Conservation (phyloP, 2,888 invertebrate species). For the Nomada flava region DNA sequence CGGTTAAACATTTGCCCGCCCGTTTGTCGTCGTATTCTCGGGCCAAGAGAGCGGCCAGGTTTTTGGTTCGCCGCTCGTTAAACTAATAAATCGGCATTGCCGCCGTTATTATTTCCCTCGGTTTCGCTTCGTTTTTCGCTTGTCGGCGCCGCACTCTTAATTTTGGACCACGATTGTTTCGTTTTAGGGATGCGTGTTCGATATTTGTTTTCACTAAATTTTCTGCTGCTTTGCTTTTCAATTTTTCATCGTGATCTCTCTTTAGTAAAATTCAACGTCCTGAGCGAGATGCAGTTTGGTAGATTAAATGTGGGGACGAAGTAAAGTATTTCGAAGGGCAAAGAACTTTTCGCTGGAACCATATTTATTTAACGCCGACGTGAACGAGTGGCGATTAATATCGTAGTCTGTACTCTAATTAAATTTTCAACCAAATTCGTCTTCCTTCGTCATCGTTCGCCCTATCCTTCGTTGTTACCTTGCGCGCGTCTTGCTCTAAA, state of each 20-base stretch:
- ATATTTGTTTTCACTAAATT: not conserved
- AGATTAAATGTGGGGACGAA: constrained; percentile 2
- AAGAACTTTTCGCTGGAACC: constrained; percentile 12
- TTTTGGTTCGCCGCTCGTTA: constrained; percentile 70
- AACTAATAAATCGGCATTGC: constrained; percentile 72
- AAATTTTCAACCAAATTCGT: constrained; percentile 41
- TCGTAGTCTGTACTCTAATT: constrained; percentile 52
- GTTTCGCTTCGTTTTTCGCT: constrained; percentile 30
- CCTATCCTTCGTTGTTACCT: constrained; percentile 14
- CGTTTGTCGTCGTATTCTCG: constrained; percentile 58
- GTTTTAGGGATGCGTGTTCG: not conserved
- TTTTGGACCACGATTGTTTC: not conserved
- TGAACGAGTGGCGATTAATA: constrained; percentile 27
- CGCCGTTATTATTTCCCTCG: constrained; percentile 66
- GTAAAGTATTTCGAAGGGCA: constrained; percentile 4
- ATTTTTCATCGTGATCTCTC: not conserved
- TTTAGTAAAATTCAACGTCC: not conserved
- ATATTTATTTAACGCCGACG: constrained; percentile 46
- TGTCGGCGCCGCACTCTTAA: not conserved
- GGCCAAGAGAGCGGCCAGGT: constrained; percentile 60
- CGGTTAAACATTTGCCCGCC: constrained; percentile 74
- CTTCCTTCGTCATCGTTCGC: constrained; percentile 9
- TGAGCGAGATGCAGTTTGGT: not conserved
- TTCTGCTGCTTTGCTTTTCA: not conserved
- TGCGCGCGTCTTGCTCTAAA: constrained; percentile 27